Base-by-base conservation (phyloP, 2,113 vertebrate genomes). In the Festucalex cinctus region DNA sequence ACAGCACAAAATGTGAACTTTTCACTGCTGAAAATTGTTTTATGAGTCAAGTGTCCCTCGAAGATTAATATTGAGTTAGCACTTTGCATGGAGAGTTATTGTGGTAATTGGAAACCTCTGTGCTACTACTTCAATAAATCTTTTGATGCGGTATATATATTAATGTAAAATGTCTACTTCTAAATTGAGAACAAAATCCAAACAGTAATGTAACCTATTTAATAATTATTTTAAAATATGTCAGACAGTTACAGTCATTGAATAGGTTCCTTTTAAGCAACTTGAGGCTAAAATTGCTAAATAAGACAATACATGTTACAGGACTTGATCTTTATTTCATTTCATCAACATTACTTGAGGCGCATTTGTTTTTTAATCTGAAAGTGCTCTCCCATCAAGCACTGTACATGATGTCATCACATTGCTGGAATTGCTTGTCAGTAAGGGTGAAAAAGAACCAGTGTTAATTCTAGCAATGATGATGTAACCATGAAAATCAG, bases 401-500 rank as follows among this genome's bases (percentile, higher is more conserved):
- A 7, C 6, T 13, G 26, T 56, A 9, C 54, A 17, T 28, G 14
- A 17, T 57, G 16, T 19, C 26, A 28, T 28, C 24, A 28, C 53
- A 28, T 56, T 56, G 12, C 28, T 28, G 53, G 24, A 56, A 26
- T 26, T 6, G 2, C 24, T 24, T 6, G 13, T 28, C 51, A 54
- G 14, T 26, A 1, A 14, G 51, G 24, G 22, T 26, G 22, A 53
- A 7, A 26, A 53, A 26, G 12, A 26, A 26, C 1, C 22, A 1
- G 3, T 26, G 26, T 56, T 56, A 53, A n/a, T 22, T 24, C 16
- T 8, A 32, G 26, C 36, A 12, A 16, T 9, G 26, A 6, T 13
- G n/a, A 60, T 5, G 58, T 37, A 60, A n/a, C n/a, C 19, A 54
- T 20, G 48, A 59, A 10, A 61, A 74, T 49, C 24, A 44, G 20